A percentile compares a stretch with the other conserved stretches of the same genome.
Conservation (phyloP, 2,888 invertebrate genomes). For the Helleia helle region DNA sequence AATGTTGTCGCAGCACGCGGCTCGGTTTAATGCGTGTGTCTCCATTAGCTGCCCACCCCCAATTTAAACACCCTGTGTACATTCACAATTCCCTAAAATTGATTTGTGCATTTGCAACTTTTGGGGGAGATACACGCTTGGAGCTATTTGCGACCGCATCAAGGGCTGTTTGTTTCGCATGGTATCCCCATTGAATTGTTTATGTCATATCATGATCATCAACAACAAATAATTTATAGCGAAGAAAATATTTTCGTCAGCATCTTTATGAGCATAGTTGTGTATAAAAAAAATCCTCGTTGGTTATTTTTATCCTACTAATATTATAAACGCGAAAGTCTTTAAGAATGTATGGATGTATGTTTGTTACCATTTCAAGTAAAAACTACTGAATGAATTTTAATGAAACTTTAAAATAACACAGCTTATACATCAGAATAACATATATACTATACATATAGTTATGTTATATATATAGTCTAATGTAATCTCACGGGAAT, state of each 20-base stretch:
- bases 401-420: no score
- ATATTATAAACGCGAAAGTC: no score
- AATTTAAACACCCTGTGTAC: constrained; percentile 58
- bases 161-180: background rate
- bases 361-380: no score
- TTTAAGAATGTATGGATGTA: no score
- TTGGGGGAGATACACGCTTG: background rate
- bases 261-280: background rate
- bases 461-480: no score
- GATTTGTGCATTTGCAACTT: constrained; percentile 43
- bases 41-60: constrained; percentile 61
- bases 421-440: no score
- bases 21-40: constrained; percentile 69
- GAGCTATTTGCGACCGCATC: background rate
- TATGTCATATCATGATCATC: background rate
- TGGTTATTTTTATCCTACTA: no score
- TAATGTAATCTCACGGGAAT: no score
- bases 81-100: constrained; percentile 66
- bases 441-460: no score
- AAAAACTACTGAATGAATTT: no score
- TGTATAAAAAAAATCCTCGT: no score
- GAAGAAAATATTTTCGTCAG: no score
- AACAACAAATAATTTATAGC: background rate
- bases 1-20: constrained; percentile 64
- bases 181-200: background rate